These are phyloP conservation scores for Calliphora vicina DNA, from an alignment of 1,140 invertebrate species.

Conservation along the genomic window DNA sequence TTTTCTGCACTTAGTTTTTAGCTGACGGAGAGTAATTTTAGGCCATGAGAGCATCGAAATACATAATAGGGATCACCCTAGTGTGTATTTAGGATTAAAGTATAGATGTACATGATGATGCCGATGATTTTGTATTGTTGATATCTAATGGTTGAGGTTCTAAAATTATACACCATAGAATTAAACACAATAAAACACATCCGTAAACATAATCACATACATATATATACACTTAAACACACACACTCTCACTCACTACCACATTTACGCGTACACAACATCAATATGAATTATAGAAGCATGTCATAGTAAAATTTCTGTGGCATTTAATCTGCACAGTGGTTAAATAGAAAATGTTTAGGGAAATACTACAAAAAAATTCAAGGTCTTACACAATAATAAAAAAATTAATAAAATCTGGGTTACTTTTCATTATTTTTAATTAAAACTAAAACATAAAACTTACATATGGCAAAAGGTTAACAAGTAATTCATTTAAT, in stretches of 20 bases:
- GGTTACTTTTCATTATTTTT: too few species aligned
- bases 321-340: neutral
- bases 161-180: conserved; percentile 6
- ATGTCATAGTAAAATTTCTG: neutral
- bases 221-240: neutral
- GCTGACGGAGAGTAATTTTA: too few species aligned
- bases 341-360: neutral
- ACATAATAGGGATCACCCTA: too few species aligned
- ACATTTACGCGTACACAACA: neutral
- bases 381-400: too few species aligned
- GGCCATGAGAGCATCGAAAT: too few species aligned
- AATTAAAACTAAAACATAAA: too few species aligned
- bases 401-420: too few species aligned
- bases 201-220: neutral
- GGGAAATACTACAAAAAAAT: too few species aligned
- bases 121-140: neutral
- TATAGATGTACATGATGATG: neutral
- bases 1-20: too few species aligned
- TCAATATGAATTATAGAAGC: neutral
- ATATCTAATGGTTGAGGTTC: neutral
- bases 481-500: too few species aligned
- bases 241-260: neutral
- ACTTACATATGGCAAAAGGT: too few species aligned
- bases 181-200: neutral
- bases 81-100: too few species aligned